Conservation (phyloP, 92 coral and sea anemone species). For the Scolanthus callimorphus region DNA sequence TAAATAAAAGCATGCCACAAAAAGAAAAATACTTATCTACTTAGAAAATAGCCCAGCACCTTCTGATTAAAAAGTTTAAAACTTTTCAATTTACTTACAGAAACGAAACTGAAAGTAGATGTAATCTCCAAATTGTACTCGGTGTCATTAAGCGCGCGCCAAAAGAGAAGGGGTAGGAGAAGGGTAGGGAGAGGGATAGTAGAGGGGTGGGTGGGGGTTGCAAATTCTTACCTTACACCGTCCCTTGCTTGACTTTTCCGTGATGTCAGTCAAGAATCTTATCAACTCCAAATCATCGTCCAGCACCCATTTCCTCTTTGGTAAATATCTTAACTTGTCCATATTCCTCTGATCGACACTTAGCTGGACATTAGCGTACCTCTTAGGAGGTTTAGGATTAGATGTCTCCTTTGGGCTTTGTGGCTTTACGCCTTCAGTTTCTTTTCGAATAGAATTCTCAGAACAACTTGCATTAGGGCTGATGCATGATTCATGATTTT, state of each 20-base stretch:
- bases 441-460: background rate
- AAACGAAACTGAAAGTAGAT: too few relatives aligned
- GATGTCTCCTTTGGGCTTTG: background rate
- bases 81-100: too few relatives aligned
- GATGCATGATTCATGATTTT: too few relatives aligned
- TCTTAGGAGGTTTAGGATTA: background rate
- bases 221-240: conserved; percentile 55
- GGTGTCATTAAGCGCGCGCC: too few relatives aligned
- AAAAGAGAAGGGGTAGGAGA: too few relatives aligned
- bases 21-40: too few relatives aligned
- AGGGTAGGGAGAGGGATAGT: too few relatives aligned
- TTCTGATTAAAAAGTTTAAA: too few relatives aligned
- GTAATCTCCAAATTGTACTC: too few relatives aligned
- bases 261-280: conserved; percentile 58
- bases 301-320: conserved; percentile 65
- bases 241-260: conserved; percentile 61
- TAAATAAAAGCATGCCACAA: too few relatives aligned
- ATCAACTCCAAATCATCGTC: conserved; percentile 81
- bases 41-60: too few relatives aligned
- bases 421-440: background rate
- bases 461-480: background rate
- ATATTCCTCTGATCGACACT: conserved; percentile 50
- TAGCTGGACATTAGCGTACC: conserved; percentile 29
- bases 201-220: too few relatives aligned
- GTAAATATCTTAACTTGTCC: conserved; percentile 38